Evolutionary conservation across 30 jellyfish, hydroid and myxozoan species (phyloP).

Genomic region (Hydra vulgaris): DNA sequence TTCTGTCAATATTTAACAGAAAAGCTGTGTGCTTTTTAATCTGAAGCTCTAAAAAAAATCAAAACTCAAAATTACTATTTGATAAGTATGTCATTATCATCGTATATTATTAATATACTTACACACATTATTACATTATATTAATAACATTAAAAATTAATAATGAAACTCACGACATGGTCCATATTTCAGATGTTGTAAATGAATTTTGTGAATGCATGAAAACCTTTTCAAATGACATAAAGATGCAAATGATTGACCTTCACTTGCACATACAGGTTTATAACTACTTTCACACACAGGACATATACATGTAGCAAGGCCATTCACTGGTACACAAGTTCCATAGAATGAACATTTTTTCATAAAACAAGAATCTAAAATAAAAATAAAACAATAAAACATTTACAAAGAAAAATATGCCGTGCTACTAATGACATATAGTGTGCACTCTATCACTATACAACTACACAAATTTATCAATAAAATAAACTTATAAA

Average conservation of each 20-base stretch:
- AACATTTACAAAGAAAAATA: no score
- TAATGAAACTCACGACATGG: slow-evolving; percentile 46
- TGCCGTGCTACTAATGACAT: no score
- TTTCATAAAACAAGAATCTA: slow-evolving; percentile 34
- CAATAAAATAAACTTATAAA: no score
- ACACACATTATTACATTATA: no score
- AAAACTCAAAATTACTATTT: no score
- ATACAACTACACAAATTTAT: no score
- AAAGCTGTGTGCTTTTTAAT: neutral
- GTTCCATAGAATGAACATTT: slow-evolving; percentile 38
- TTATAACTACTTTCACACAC: slow-evolving; percentile 19
- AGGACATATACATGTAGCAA: slow-evolving; percentile 59
- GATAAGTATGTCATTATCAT: no score
- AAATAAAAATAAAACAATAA: slow-evolving; percentile 29
- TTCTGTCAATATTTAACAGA: neutral
- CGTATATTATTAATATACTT: no score
- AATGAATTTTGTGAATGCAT: slow-evolving; percentile 15
- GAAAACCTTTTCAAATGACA: slow-evolving; percentile 36
- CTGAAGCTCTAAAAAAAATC: neutral
- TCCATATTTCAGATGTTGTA: slow-evolving; percentile 12
- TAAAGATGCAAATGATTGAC: slow-evolving; percentile 28
- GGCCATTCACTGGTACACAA: slow-evolving; percentile 38
- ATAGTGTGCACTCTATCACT: no score
- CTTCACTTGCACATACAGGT: slow-evolving; percentile 63
- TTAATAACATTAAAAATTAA: neutral